These are phyloP conservation scores for Saxidomus purpurata DNA, from an alignment of 1,140 invertebrate species.

Conservation along the genomic window DNA sequence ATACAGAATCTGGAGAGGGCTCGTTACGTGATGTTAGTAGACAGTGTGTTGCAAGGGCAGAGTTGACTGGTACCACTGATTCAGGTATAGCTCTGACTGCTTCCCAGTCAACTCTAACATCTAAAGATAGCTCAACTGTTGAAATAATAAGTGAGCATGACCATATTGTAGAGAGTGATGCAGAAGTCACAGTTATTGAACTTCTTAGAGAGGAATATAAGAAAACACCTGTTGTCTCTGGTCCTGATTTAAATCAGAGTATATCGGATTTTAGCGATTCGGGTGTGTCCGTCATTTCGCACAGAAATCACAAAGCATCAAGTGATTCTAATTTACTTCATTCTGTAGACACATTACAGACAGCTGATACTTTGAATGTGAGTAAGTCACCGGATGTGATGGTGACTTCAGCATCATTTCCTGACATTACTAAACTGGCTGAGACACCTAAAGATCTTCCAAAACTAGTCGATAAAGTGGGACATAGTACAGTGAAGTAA, in stretches of 20 bases:
- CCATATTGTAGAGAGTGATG: slow-evolving; percentile 49
- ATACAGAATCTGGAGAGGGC: neutral
- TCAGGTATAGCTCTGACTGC: slow-evolving; percentile 6
- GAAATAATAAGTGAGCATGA: slow-evolving; percentile 57
- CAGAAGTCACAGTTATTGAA: slow-evolving; percentile 81
- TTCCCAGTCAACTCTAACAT: slow-evolving; percentile 50
- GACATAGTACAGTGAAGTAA: slow-evolving; percentile 76
- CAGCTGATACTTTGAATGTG: neutral
- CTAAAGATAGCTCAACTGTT: slow-evolving; percentile 61
- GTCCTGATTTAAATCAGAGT: slow-evolving; percentile 29
- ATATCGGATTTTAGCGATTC: slow-evolving; percentile 56
- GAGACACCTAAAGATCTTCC: slow-evolving; percentile 72
- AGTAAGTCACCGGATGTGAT: slow-evolving; percentile 56
- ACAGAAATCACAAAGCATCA: slow-evolving; percentile 51
- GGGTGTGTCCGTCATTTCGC: slow-evolving; percentile 49
- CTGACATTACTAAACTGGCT: slow-evolving; percentile 79
- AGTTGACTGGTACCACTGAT: neutral
- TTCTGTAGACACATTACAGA: slow-evolving; percentile 42
- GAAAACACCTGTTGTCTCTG: neutral
- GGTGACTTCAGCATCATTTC: slow-evolving; percentile 79
- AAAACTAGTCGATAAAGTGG: slow-evolving; percentile 80
- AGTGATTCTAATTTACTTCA: slow-evolving; percentile 63
- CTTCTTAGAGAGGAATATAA: slow-evolving; percentile 83
- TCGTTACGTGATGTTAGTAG: neutral
- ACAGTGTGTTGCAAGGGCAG: neutral